Percentiles rank a stretch among this genome's conserved stretches.
Evolutionary conservation across 2,888 invertebrate species (phyloP).

Genomic region (Gortyna flavago): DNA sequence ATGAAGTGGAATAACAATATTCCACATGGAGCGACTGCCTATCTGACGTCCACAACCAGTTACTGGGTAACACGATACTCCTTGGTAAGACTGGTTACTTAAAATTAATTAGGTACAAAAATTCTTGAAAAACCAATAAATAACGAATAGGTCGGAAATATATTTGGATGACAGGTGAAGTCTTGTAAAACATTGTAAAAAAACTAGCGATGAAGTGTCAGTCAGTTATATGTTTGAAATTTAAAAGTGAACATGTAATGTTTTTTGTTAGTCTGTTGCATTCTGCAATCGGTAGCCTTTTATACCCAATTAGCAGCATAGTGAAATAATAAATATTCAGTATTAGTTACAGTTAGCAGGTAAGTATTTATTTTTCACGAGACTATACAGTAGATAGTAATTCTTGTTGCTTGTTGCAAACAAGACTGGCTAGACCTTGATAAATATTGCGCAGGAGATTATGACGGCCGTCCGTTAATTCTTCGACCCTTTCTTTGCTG

Average conservation of each 20-base stretch:
- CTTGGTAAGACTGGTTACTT: background rate
- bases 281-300: conserved; percentile 49
- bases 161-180: conserved; percentile 33
- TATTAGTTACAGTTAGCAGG: conserved; percentile 8
- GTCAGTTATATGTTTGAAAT: conserved; percentile 33
- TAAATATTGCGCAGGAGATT: conserved; percentile 41
- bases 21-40: background rate
- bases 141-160: conserved; percentile 21
- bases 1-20: background rate
- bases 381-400: background rate
- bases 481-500: conserved; percentile 15
- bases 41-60: background rate
- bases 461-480: conserved; percentile 21
- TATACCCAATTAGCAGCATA: conserved; percentile 37
- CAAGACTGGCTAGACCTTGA: conserved; percentile 29
- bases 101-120: conserved; percentile 12
- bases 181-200: conserved; percentile 26
- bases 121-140: conserved; percentile 1
- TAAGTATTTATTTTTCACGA: conserved; percentile 34
- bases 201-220: conserved; percentile 23
- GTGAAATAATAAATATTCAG: conserved; percentile 37
- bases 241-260: conserved; percentile 31
- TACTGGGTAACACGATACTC: background rate
- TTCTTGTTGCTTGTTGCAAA: conserved; percentile 23
- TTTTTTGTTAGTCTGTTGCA: conserved; percentile 45